phyloP scores from a whole-genome alignment of 2,797 vertebrate species.

The Adrianichthys oophorus region DNA sequence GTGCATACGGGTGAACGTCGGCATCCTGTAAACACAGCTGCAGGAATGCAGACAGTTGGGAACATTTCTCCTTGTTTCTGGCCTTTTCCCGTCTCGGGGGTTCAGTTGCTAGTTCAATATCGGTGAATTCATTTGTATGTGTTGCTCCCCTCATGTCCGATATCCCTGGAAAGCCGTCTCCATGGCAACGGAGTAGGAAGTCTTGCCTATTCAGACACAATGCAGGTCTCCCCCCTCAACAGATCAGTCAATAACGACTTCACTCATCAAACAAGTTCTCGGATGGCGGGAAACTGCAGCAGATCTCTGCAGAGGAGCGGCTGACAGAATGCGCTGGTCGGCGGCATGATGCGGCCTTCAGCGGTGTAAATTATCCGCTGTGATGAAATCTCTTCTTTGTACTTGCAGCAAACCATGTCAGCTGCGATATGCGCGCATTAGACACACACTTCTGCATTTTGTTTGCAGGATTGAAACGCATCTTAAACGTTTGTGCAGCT shows the following conservation, averaged over 20 bases:
- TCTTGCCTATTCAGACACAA: constrained; percentile 18
- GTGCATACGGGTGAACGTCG: no score
- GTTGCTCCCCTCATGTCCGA: constrained; percentile 38
- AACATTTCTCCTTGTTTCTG: constrained; percentile 12
- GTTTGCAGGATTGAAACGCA: constrained; percentile 18
- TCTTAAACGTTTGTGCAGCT: constrained; percentile 1
- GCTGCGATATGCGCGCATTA: constrained; percentile 32
- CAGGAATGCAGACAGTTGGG: neutral
- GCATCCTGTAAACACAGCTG: constrained; percentile 1
- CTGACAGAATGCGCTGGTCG: constrained; percentile 24
- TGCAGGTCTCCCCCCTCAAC: constrained; percentile 19
- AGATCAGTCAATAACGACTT: constrained; percentile 50
- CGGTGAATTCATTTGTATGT: constrained; percentile 49
- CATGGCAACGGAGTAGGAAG: constrained; percentile 24
- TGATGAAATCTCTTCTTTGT: constrained; percentile 28
- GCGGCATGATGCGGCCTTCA: constrained; percentile 26
- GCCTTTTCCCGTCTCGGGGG: constrained; percentile 22
- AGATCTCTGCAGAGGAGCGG: constrained; percentile 23
- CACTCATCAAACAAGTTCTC: constrained; percentile 38
- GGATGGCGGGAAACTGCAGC: constrained; percentile 31
- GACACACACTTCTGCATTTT: constrained; percentile 30
- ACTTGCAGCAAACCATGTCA: constrained; percentile 31
- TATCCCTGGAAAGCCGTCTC: constrained; percentile 35
- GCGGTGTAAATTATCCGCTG: constrained; percentile 38
- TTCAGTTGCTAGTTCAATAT: constrained; percentile 20